Percentiles rank a stretch among this genome's conserved stretches.
Evolutionary conservation across 2,113 vertebrate genomes (phyloP).

Genomic region (Glaucomys volans): DNA sequence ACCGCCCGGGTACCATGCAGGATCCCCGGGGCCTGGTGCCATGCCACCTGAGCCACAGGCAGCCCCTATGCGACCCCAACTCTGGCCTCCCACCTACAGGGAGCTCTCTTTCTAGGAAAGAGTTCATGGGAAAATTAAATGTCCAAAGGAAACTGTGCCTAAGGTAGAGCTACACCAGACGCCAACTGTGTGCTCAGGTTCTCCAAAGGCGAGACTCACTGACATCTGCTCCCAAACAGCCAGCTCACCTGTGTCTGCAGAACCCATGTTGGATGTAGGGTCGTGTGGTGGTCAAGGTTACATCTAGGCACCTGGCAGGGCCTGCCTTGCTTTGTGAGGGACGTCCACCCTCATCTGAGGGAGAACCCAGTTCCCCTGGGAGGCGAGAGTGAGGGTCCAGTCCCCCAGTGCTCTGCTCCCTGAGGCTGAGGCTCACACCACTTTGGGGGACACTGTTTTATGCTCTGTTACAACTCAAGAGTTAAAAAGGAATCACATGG

Average conservation of each 20-base stretch:
- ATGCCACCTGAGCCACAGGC: background rate
- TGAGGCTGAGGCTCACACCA: accelerated
- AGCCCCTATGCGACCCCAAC: no score
- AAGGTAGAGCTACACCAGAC: no score
- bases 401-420: background rate
- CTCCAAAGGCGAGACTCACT: background rate
- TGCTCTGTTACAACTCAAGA: no score
- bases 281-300: background rate
- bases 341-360: background rate
- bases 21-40: background rate
- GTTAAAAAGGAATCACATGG: background rate
- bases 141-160: background rate
- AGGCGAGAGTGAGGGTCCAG: accelerated
- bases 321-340: no score
- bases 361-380: background rate
- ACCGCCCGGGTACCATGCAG: background rate
- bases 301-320: background rate
- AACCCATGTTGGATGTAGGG: background rate
- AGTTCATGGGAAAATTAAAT: background rate
- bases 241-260: background rate
- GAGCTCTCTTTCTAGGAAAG: background rate
- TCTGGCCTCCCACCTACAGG: no score
- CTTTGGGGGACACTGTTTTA: no score
- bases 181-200: background rate
- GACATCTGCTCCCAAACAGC: background rate